A percentile compares a stretch with the other conserved stretches of the same genome.
Conservation (phyloP, 2,888 invertebrate genomes). For the Agrotis clavis region DNA sequence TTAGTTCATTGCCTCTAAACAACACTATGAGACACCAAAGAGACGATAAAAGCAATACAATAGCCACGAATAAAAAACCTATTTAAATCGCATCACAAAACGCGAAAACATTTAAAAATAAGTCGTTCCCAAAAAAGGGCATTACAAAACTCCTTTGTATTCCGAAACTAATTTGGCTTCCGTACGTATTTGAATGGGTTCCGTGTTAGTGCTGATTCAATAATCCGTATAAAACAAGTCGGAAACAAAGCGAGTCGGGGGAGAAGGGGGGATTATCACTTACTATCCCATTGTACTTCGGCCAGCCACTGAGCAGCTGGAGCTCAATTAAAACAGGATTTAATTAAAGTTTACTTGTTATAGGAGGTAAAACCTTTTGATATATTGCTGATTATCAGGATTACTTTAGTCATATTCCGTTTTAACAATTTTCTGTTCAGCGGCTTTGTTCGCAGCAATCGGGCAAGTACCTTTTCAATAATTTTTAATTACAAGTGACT, state of each 20-base stretch:
- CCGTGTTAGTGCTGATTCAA: conserved; percentile 58
- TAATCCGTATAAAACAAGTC: conserved; percentile 57
- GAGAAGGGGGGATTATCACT: conserved; percentile 53
- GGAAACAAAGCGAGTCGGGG: conserved; percentile 42
- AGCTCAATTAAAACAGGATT: conserved; percentile 61
- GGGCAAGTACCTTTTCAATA: not conserved
- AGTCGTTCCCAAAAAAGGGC: conserved; percentile 27
- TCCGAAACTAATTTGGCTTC: conserved; percentile 41
- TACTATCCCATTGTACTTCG: conserved; percentile 49
- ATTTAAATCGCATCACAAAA: conserved; percentile 14
- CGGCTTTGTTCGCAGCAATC: not conserved
- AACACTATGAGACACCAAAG: not conserved
- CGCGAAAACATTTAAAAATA: conserved; percentile 29
- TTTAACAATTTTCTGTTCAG: not conserved
- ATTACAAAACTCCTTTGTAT: conserved; percentile 45
- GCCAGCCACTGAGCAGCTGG: conserved; percentile 29
- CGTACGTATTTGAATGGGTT: conserved; percentile 42
- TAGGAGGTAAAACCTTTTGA: conserved; percentile 3
- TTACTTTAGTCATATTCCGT: not conserved
- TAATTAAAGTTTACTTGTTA: conserved; percentile 25
- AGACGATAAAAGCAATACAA: not conserved
- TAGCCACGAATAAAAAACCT: not conserved
- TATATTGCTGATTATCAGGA: conserved; percentile 4
- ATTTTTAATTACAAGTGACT: not conserved
- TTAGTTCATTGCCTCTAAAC: not conserved